A percentile compares a stretch with the other conserved stretches of the same genome.
Evolutionary conservation across 2,113 vertebrate species (phyloP).

Genomic region (Cyrtonyx montezumae): DNA sequence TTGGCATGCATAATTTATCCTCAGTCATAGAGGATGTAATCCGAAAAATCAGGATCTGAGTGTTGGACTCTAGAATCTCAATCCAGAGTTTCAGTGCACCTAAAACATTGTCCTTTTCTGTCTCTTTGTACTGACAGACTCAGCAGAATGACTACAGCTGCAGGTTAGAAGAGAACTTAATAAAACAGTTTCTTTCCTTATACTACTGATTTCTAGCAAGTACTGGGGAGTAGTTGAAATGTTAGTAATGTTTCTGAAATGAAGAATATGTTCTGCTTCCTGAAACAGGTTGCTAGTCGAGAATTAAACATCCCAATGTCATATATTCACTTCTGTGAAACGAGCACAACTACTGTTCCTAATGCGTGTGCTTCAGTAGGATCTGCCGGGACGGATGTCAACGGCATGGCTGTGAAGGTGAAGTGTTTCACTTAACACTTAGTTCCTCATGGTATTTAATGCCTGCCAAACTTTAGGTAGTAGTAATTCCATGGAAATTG

Average conservation of each 20-base stretch:
- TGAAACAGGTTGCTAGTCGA: constrained; percentile 85
- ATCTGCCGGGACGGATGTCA: constrained; percentile 88
- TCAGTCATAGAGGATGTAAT: not conserved
- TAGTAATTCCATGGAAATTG: not conserved
- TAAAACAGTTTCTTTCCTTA: not conserved
- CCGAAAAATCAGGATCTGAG: not conserved
- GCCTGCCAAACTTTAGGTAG: not conserved
- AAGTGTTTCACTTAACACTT: not conserved
- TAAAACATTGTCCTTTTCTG: not conserved
- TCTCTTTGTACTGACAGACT: not conserved
- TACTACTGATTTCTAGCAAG: not conserved
- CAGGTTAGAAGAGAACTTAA: not conserved
- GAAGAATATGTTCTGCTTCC: not conserved
- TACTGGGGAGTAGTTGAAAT: not conserved
- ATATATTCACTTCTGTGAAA: constrained; percentile 86
- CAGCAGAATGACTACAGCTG: not conserved
- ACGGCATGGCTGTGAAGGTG: constrained; percentile 92
- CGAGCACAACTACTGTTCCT: constrained; percentile 84
- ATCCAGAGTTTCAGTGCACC: not conserved
- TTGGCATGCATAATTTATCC: not conserved
- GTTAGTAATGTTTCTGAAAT: not conserved
- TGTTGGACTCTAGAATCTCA: not conserved
- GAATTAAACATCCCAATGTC: constrained; percentile 85
- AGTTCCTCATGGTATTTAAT: not conserved
- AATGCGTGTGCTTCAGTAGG: constrained; percentile 83